Evolutionary conservation across 1,140 invertebrate species (phyloP).

Genomic region (Tachypleus tridentatus): DNA sequence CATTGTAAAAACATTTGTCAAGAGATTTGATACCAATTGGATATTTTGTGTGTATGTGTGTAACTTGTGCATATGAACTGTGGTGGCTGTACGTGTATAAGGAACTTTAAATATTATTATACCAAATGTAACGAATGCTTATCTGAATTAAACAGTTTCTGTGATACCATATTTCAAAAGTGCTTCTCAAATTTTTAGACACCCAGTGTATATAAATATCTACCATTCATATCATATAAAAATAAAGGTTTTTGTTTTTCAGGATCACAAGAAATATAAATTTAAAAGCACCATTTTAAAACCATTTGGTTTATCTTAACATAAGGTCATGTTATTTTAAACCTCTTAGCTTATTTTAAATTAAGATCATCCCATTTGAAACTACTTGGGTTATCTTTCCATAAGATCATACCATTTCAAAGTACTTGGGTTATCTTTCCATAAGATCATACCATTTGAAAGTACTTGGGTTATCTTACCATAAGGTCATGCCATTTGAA

Average conservation of each 20-base stretch:
- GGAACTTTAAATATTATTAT: background rate
- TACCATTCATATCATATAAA: conserved; percentile 65
- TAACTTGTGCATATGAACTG: too few relatives aligned
- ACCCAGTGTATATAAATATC: conserved; percentile 34
- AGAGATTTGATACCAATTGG: too few relatives aligned
- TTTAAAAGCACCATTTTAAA: background rate
- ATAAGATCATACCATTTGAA: background rate
- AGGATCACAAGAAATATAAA: conserved; percentile 46
- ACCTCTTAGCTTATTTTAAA: too few relatives aligned
- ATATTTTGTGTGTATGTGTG: too few relatives aligned
- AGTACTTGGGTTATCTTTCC: background rate
- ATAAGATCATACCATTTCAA: background rate
- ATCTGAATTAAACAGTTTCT: conserved; percentile 47
- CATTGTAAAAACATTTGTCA: too few relatives aligned
- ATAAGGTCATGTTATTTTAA: background rate
- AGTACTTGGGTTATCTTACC: background rate
- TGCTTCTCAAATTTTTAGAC: too few relatives aligned
- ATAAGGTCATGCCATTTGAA: too few relatives aligned
- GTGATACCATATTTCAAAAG: too few relatives aligned
- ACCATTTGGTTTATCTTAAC: background rate
- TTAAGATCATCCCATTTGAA: too few relatives aligned
- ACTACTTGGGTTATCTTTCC: too few relatives aligned
- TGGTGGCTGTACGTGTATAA: too few relatives aligned
- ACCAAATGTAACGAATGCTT: conserved; percentile 57
- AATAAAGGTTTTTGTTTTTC: conserved; percentile 68